Evolutionary conservation across 2,888 invertebrate species (phyloP), one percentile per base, ranked within the genome.

Genomic region (Eupithecia tripunctaria): DNA sequence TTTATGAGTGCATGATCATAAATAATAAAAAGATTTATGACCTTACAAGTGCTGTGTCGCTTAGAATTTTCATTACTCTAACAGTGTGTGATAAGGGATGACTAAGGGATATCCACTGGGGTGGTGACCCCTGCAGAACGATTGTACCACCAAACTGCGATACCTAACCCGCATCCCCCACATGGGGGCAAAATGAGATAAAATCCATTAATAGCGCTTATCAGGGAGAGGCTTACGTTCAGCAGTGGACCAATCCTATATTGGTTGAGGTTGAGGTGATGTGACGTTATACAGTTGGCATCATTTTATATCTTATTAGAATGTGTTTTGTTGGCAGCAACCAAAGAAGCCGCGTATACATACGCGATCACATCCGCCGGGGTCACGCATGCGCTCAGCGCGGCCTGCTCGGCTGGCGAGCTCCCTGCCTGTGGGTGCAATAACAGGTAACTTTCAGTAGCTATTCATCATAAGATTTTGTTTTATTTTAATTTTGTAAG

Each of bases 341-440:
- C 97, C 79, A 95, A 97, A 80, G 99, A 99, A 90, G 98, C 99
- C 5, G 99, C 99, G 62, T 99, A 97, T 92, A 97, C 98, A 1
- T 98, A 99, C 91, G 99, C 99, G 70, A 97, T 99, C 85, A 97
- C 97, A 76, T 97, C 98, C 68, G 99, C 99, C 0, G 99, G 98
- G 21, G 98, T 98, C 68, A 97, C 98, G 71, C 98, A 98, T 88
- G 97, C 98, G 67, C 96, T 99, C 74, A 98, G 98, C 77, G 97
- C 97, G 71, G 98, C 98, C 63, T 99, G 99, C 93, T 97, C 98
- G 81, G 95, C 98, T 69, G 99, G 99, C 69, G 98, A 98, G 89
- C 96, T 99, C 80, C 97, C 97, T 38, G 95, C 96, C 51, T 98
- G 98, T 87, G 97, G 97, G 80, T 98, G 98, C 88, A 96, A 87